Percentiles rank a stretch among this genome's conserved stretches.
These are phyloP conservation scores for Balearica regulorum DNA, from an alignment of 2,797 vertebrate genomes.

Conservation along the genomic window DNA sequence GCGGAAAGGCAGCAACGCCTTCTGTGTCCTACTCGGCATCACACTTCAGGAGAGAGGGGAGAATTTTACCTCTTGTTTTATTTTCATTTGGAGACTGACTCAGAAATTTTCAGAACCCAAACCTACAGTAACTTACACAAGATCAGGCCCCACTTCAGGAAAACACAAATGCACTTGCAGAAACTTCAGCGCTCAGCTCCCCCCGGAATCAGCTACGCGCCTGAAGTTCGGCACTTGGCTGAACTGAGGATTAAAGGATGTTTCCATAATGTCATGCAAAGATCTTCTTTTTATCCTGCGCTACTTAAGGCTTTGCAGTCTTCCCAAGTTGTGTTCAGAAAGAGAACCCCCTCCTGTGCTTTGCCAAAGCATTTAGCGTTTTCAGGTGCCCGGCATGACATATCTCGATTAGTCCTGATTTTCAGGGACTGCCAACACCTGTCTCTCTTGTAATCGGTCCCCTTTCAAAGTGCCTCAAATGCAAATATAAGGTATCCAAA, in stretches of 20 bases:
- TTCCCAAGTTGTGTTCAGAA: background rate
- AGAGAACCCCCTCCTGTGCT: background rate
- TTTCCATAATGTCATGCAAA: background rate
- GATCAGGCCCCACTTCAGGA: background rate
- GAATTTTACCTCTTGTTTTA: background rate
- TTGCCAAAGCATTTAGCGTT: background rate
- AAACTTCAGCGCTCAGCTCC: background rate
- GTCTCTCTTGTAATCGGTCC: background rate
- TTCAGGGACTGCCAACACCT: background rate
- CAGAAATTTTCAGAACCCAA: background rate
- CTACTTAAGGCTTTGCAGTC: background rate
- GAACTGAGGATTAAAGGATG: background rate
- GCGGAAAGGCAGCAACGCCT: background rate
- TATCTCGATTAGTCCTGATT: background rate
- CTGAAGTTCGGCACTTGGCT: background rate
- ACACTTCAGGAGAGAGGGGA: fast-evolving
- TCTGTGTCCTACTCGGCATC: background rate
- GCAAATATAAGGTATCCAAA: background rate
- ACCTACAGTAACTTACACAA: background rate
- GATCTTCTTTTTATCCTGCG: background rate
- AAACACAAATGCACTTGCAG: background rate
- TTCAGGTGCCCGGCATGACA: background rate
- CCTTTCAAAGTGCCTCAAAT: background rate
- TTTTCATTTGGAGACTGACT: background rate
- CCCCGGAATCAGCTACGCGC: background rate